phyloP scores from a whole-genome alignment of 2,888 invertebrate genomes.

The Apotomis turbidana region DNA sequence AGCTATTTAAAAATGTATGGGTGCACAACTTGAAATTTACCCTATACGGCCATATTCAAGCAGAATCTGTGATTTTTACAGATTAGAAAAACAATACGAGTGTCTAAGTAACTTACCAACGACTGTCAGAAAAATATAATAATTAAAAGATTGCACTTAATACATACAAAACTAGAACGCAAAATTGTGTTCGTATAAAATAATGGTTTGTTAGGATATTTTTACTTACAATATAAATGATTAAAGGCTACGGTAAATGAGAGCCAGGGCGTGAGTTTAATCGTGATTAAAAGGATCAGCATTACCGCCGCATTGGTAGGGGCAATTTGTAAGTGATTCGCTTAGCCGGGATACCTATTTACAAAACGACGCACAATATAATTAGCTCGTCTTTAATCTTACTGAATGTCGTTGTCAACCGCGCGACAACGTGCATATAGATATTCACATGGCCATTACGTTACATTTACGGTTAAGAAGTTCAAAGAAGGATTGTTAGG shows the following conservation, averaged over 20 bases:
- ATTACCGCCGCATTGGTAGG: constrained; percentile 45
- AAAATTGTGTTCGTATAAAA: constrained; percentile 3
- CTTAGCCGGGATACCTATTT: constrained; percentile 40
- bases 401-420: neutral
- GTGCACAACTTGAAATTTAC: no score
- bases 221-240: constrained; percentile 19
- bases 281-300: constrained; percentile 48
- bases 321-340: constrained; percentile 53
- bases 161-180: neutral
- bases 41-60: no score
- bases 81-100: no score
- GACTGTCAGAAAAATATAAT: no score
- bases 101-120: no score
- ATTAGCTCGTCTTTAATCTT: constrained; percentile 17
- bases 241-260: constrained; percentile 26
- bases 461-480: no score
- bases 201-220: constrained; percentile 24
- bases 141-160: no score
- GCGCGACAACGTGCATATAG: neutral
- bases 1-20: no score
- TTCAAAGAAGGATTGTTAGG: no score
- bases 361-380: constrained; percentile 22
- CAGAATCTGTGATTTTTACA: no score
- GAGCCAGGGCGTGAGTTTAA: constrained; percentile 39
- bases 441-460: no score